Conservation (phyloP, 2,113 vertebrate genomes). For the Pseudonaja textilis region DNA sequence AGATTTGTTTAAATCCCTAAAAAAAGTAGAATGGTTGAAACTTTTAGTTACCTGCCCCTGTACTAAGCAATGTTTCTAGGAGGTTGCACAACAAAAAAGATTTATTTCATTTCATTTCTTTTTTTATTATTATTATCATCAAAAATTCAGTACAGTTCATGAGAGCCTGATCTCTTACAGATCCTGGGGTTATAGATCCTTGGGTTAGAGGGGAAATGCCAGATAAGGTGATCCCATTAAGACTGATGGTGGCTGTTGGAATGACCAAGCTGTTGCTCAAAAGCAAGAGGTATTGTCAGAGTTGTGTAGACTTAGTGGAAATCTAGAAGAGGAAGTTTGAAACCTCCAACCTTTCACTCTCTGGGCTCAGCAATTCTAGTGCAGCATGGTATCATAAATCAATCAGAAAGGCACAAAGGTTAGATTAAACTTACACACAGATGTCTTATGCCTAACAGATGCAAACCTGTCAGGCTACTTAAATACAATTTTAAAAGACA, state of each 20-base stretch:
- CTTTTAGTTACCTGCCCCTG: neutral
- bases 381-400: conserved; percentile 19
- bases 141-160: neutral
- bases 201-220: neutral
- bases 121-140: neutral
- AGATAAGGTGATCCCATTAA: neutral
- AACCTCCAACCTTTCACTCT: neutral
- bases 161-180: neutral
- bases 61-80: neutral
- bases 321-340: neutral
- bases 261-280: neutral
- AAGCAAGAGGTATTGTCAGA: neutral
- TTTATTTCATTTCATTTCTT: neutral
- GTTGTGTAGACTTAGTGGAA: neutral
- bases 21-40: neutral
- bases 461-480: conserved; percentile 18
- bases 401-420: conserved; percentile 27
- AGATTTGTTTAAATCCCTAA: neutral
- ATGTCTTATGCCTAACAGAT: conserved; percentile 15
- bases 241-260: neutral
- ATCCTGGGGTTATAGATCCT: neutral
- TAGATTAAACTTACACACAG: conserved; percentile 20
- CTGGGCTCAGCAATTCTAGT: neutral
- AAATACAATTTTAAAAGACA: conserved; percentile 20
- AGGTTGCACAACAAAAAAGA: neutral